phyloP scores from a whole-genome alignment of 2,888 invertebrate species.

The Sialis fuliginosa region DNA sequence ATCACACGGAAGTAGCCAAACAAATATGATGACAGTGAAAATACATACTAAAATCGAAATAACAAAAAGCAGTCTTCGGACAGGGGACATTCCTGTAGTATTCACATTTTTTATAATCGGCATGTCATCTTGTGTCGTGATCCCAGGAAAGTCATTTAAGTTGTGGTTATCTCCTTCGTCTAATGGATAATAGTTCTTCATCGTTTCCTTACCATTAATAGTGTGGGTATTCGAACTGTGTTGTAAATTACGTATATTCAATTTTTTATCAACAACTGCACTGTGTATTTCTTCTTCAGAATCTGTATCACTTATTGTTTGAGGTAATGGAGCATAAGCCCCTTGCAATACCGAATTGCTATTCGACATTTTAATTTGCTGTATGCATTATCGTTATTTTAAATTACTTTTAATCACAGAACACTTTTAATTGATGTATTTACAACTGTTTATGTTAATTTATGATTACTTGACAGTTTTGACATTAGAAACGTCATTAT shows the following conservation, averaged over 20 bases:
- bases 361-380: slow-evolving; percentile 1
- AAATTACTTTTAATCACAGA: no score
- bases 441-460: no score
- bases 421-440: no score
- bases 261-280: neutral
- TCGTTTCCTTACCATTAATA: slow-evolving; percentile 7
- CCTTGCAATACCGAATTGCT: slow-evolving; percentile 24
- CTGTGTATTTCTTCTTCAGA: slow-evolving; percentile 48
- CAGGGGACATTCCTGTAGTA: slow-evolving; percentile 36
- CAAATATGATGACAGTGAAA: slow-evolving; percentile 50
- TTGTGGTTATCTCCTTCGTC: slow-evolving; percentile 10
- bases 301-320: slow-evolving; percentile 59
- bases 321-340: slow-evolving; percentile 58
- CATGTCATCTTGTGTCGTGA: slow-evolving; percentile 7
- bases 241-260: neutral
- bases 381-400: no score
- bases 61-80: slow-evolving; percentile 49
- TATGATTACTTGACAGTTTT: no score
- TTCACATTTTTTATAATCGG: slow-evolving; percentile 14
- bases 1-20: slow-evolving; percentile 60
- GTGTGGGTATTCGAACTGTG: neutral
- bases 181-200: slow-evolving; percentile 7
- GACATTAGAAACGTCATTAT: no score
- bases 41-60: slow-evolving; percentile 53
- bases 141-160: slow-evolving; percentile 12